These are phyloP conservation scores for Conomelus anceps DNA, from an alignment of 2,888 invertebrate genomes.

Conservation along the genomic window DNA sequence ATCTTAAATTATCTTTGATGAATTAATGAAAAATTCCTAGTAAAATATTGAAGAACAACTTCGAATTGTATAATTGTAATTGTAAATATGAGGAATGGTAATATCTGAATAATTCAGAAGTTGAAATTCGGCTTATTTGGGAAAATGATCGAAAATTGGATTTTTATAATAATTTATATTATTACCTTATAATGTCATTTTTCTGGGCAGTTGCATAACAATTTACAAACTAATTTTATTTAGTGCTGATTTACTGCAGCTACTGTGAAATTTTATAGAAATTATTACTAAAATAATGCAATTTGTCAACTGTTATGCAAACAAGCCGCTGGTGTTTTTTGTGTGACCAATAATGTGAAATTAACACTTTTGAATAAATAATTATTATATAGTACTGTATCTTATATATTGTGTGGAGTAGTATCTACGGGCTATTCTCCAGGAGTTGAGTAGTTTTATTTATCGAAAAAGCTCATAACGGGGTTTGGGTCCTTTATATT, in stretches of 20 bases:
- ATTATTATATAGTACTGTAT: not conserved
- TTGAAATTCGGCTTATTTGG: not conserved
- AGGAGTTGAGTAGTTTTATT: not conserved
- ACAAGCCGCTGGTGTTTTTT: not conserved
- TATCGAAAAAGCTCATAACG: not conserved
- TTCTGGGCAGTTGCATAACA: too few relatives aligned
- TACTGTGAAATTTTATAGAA: too few relatives aligned
- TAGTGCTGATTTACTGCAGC: too few relatives aligned
- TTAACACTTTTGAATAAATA: not conserved
- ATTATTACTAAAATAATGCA: too few relatives aligned
- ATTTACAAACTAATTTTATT: too few relatives aligned
- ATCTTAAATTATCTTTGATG: too few relatives aligned
- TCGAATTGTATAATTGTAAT: not conserved
- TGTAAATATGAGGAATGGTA: not conserved
- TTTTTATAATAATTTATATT: not conserved
- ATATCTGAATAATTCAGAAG: not conserved
- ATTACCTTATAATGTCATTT: not conserved
- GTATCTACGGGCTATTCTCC: not conserved
- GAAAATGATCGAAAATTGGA: not conserved
- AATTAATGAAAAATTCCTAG: not conserved
- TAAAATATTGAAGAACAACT: not conserved
- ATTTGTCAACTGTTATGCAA: too few relatives aligned
- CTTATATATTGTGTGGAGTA: not conserved
- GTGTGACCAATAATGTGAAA: too few relatives aligned
- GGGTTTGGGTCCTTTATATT: not conserved